phyloP scores from a whole-genome alignment of 2,113 vertebrate genomes.

The Xenotilapia caudafasciata region DNA sequence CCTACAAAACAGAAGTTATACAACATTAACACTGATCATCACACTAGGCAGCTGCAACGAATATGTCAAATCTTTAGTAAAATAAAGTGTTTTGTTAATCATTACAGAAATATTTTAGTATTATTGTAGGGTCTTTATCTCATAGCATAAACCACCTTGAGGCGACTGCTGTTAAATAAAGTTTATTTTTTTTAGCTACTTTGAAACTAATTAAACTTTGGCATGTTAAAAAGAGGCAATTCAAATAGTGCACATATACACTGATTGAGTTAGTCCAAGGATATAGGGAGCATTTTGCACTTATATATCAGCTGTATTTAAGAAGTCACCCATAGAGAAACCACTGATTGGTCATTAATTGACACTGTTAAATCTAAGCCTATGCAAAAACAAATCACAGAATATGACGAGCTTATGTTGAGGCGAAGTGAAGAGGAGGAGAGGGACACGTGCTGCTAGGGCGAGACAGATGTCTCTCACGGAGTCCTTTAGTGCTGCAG shows the following conservation, averaged over 20 bases:
- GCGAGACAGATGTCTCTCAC: not conserved
- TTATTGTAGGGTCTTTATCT: not conserved
- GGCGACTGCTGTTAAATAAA: not conserved
- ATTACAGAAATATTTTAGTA: not conserved
- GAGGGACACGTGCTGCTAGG: not conserved
- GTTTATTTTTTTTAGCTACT: not conserved
- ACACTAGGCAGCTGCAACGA: not conserved
- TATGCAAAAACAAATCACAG: not conserved
- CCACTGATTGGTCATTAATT: not conserved
- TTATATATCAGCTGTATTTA: not conserved
- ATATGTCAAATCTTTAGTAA: not conserved
- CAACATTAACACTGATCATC: not conserved
- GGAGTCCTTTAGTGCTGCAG: not conserved
- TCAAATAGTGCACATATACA: not conserved
- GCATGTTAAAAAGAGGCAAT: not conserved
- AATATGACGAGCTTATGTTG: not conserved
- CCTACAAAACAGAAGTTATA: slow-evolving; percentile 59
- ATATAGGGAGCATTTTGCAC: not conserved
- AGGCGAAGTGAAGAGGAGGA: not conserved
- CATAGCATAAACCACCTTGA: not conserved
- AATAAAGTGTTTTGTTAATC: not conserved
- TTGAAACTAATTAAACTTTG: not conserved
- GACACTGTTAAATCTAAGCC: not conserved
- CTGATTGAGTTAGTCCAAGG: not conserved
- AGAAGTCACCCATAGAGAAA: not conserved